Evolutionary conservation across 1,140 invertebrate species (phyloP), one percentile per base, ranked within the genome.

Genomic region (Armadillidium nasatum): DNA sequence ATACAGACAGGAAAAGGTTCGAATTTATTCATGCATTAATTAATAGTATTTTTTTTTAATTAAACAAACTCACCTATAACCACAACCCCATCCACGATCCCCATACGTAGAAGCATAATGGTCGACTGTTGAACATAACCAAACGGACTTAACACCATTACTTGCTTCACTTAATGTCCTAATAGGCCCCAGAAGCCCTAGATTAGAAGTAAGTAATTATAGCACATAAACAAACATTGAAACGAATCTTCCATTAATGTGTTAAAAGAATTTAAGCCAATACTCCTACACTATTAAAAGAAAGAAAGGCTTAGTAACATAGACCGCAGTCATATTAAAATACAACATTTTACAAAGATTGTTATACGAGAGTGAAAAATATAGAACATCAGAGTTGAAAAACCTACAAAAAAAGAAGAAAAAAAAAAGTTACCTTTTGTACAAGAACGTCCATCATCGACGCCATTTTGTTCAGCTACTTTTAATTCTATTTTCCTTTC

Each of bases 51-150:
- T n/a, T 33, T 33, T 33, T 33, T 33, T 33, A 33, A 19, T 6
- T 13, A 21, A 23, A 21, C 19, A 7, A 50, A 44, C 78, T 76
- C 77, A 85, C 85, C 85, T 83, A 81, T 93, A 94, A 0, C 94
- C 94, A 85, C 94, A 95, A 2, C 94, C 94, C 93, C 93, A 96
- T 7, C 93, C 93, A 82, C 90, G 88, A 84, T 95, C 94, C 10
- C 93, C 93, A 83, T 93, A 94, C 0, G 92, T 93, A 21, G 91
- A 92, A 7, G 90, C 91, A 85, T 93, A 95, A 86, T 95, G 93
- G 84, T 94, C 92, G 21, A 93, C 90, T 4, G 88, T 89, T 54
- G 90, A 91, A 85, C 93, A 94, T 75, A 93, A 86, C 82, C 91
- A 88, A 1, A 89, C 91, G 82, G 88, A 88, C 44, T 88, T 84